Evolutionary conservation across 2,113 vertebrate species (phyloP).

Genomic region (Ctenodactylus gundi): DNA sequence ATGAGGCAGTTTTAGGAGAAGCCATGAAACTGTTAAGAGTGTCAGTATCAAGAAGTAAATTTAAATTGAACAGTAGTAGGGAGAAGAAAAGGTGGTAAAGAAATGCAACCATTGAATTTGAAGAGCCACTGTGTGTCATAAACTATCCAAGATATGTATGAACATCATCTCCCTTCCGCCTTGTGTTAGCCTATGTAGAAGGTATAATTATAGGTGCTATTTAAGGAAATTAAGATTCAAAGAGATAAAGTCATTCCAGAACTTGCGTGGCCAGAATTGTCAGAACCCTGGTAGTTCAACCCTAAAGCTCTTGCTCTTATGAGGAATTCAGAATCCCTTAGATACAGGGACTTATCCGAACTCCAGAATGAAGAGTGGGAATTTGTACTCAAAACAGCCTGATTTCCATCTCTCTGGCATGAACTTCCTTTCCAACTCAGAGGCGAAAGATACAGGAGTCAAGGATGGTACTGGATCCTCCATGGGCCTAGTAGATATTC

Average conservation of each 20-base stretch:
- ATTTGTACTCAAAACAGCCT: background rate
- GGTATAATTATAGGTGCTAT: accelerated
- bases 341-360: background rate
- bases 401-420: background rate
- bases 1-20: background rate
- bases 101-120: background rate
- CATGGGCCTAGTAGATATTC: background rate
- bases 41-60: background rate
- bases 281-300: background rate
- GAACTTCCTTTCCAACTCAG: background rate
- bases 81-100: background rate
- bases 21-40: background rate
- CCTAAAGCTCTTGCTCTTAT: background rate
- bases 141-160: accelerated
- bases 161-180: accelerated
- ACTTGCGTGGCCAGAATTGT: background rate
- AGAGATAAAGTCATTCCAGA: background rate
- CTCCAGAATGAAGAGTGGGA: background rate
- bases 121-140: background rate
- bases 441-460: background rate
- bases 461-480: background rate
- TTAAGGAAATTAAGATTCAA: background rate
- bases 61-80: background rate
- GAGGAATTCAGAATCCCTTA: background rate
- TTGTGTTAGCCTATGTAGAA: background rate